A percentile compares a stretch with the other conserved stretches of the same genome.
Evolutionary conservation across 2,113 vertebrate genomes (phyloP).

Genomic region (Saiga tatarica): DNA sequence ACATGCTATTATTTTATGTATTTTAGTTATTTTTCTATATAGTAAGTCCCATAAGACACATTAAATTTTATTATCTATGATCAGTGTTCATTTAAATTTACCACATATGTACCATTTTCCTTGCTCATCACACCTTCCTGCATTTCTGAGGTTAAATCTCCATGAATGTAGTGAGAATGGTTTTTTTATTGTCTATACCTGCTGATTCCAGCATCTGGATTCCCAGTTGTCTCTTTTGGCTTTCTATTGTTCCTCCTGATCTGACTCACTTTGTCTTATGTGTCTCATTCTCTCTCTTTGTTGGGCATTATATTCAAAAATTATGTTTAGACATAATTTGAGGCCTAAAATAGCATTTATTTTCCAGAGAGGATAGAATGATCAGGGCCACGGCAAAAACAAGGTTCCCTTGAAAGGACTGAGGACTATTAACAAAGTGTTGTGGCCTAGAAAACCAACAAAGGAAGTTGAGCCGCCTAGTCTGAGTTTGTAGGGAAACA

Average conservation of each 20-base stretch:
- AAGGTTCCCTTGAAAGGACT: background rate
- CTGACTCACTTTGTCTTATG: background rate
- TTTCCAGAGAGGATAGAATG: background rate
- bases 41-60: background rate
- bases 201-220: background rate
- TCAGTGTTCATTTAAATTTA: background rate
- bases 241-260: background rate
- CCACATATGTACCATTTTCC: background rate
- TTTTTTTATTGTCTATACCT: background rate
- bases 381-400: background rate
- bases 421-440: background rate
- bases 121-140: background rate
- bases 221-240: background rate
- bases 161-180: background rate
- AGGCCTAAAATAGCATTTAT: background rate
- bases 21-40: background rate
- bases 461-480: background rate
- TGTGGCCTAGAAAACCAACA: background rate
- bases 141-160: background rate
- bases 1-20: background rate
- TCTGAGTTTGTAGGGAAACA: background rate
- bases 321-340: background rate
- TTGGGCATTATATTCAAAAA: background rate
- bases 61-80: constrained; percentile 20
- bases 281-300: background rate